A percentile compares a stretch with the other conserved stretches of the same genome.
These are phyloP conservation scores for Hirundichthys speculiger DNA, from an alignment of 2,113 vertebrate genomes.

Conservation along the genomic window DNA sequence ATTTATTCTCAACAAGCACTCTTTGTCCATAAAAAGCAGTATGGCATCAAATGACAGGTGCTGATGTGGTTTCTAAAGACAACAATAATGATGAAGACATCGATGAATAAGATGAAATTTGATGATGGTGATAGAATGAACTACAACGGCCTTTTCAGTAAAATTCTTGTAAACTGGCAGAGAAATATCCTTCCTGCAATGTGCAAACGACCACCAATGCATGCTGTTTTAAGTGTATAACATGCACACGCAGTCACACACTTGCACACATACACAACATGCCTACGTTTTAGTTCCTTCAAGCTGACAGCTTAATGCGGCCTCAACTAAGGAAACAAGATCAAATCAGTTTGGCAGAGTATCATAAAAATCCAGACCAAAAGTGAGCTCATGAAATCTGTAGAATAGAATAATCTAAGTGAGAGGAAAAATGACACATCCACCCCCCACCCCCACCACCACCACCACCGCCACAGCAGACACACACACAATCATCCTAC, in stretches of 20 bases:
- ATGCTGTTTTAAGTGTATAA: background rate
- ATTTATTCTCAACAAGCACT: slow-evolving; percentile 43
- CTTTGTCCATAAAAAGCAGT: slow-evolving; percentile 48
- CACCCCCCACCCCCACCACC: background rate
- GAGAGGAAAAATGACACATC: slow-evolving; percentile 35
- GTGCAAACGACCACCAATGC: slow-evolving; percentile 25
- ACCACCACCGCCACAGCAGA: slow-evolving; percentile 19
- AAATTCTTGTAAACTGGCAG: too few species aligned
- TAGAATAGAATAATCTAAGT: slow-evolving; percentile 58
- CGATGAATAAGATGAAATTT: slow-evolving; percentile 30
- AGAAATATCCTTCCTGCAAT: background rate
- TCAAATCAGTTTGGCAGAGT: slow-evolving; percentile 63
- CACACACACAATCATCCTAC: slow-evolving; percentile 15
- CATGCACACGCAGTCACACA: background rate
- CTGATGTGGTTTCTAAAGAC: slow-evolving; percentile 23
- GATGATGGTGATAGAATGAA: slow-evolving; percentile 29
- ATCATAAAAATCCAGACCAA: slow-evolving; percentile 59
- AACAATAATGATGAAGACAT: slow-evolving; percentile 22
- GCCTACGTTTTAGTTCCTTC: slow-evolving; percentile 17
- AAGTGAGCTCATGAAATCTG: slow-evolving; percentile 57
- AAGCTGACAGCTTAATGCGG: slow-evolving; percentile 66
- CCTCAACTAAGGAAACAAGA: slow-evolving; percentile 50
- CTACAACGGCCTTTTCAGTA: slow-evolving; percentile 8
- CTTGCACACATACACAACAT: slow-evolving; percentile 2
- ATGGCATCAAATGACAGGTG: slow-evolving; percentile 19